Base-by-base conservation (phyloP, 2,888 invertebrate species). In the Tetropium fuscum region DNA sequence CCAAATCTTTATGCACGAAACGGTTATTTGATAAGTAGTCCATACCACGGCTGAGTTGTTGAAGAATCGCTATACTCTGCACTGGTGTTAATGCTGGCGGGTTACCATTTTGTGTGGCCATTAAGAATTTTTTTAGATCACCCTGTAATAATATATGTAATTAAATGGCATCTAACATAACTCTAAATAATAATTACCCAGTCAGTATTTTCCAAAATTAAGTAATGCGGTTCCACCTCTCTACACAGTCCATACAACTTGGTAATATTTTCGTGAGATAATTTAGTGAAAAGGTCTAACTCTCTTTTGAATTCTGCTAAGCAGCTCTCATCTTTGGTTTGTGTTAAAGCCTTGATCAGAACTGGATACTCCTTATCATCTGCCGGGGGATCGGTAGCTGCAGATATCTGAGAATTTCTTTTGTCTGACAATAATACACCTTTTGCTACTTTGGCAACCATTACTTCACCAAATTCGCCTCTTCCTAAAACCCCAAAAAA, bases 391-490 rank as follows among this genome's bases (percentile, higher is more conserved):
- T 71, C 69, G 3, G 74, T 68, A 1, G 74, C 72, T 7, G 71
- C 71, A 1, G 67, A 67, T 55, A 22, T 57, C 68, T 77, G 58
- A 1, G 63, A 62, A 38, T 44, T 53, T 34, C 80, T 67, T 58
- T 79, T 78, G 10, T 77, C 76, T 2, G 57, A 58, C 2, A 65
- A 51, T 6, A 78, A 15, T 8, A 68, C 68, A 54, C 69, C 74
- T 57, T 79, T 79, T 0, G 75, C 48, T n/a, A 81, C 67, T 71
- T 79, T 94, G 43, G 93, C 95, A 30, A 95, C 83, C 73, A 92
- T 90, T 0, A 97, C 92, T 71, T 97, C 97, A 0, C 97, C 97
- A 75, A 95, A 97, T 72, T 95, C 93, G 0, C 97, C 96, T 16
- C 95, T 91, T 36, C 77, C 72, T 56, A 58, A n/a, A 58, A 44